A percentile compares a stretch with the other conserved stretches of the same genome.
Conservation (phyloP, 2,888 invertebrate species). For the Eupithecia vulgata region DNA sequence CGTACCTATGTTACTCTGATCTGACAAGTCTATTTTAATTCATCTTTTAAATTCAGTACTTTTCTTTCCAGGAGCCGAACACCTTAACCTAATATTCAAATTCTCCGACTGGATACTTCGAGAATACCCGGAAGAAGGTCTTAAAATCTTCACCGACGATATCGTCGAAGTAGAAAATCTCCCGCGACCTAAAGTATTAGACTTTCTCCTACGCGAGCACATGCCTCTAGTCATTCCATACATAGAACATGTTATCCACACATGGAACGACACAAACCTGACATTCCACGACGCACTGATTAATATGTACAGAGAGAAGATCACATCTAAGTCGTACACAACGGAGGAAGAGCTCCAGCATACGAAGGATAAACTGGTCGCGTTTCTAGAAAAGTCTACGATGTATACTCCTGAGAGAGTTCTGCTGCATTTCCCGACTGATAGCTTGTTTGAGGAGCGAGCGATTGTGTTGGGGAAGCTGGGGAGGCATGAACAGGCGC, state of each 20-base stretch:
- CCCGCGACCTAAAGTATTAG: slow-evolving; percentile 94
- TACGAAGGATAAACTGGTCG: slow-evolving; percentile 85
- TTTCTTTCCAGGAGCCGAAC: slow-evolving; percentile 84
- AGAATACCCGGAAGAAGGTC: slow-evolving; percentile 93
- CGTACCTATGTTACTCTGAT: too few relatives aligned
- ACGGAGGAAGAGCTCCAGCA: slow-evolving; percentile 71
- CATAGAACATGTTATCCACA: slow-evolving; percentile 95
- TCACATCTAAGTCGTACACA: slow-evolving; percentile 69
- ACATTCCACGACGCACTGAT: slow-evolving; percentile 96
- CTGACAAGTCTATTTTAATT: too few relatives aligned
- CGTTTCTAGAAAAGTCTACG: slow-evolving; percentile 91
- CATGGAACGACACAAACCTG: slow-evolving; percentile 93
- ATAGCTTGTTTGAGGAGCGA: slow-evolving; percentile 94
- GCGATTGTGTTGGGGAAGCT: slow-evolving; percentile 96
- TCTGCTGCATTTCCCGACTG: slow-evolving; percentile 92
- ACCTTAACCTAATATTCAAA: slow-evolving; percentile 95
- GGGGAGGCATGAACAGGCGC: slow-evolving; percentile 95
- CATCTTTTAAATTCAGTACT: too few relatives aligned
- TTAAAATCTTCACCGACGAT: slow-evolving; percentile 95
- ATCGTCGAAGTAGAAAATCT: slow-evolving; percentile 94
- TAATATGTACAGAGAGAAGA: slow-evolving; percentile 93
- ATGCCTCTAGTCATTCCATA: slow-evolving; percentile 94
- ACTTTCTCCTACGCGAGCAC: slow-evolving; percentile 93
- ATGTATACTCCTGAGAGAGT: slow-evolving; percentile 94
- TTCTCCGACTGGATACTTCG: slow-evolving; percentile 97